phyloP scores from a whole-genome alignment of 2,888 invertebrate species.

The Nemotelus pantherinus region DNA sequence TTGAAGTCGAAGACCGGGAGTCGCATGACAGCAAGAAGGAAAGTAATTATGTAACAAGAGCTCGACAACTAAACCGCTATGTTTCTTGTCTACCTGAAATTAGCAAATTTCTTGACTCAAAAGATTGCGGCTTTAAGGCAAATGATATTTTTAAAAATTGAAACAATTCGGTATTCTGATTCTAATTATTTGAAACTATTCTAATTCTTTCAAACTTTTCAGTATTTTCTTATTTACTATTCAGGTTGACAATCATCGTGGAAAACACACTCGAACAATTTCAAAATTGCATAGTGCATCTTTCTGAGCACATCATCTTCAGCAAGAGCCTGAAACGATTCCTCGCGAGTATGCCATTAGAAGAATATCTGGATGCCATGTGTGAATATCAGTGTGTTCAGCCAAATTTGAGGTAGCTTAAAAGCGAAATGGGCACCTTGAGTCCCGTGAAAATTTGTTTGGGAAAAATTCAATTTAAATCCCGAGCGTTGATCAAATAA shows the following conservation, averaged over 20 bases:
- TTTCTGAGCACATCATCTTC: not conserved
- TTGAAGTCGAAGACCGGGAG: not conserved
- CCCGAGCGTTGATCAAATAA: too few species aligned
- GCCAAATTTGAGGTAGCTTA: slow-evolving; percentile 63
- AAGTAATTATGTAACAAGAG: not conserved
- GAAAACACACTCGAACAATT: slow-evolving; percentile 1
- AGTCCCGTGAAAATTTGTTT: slow-evolving; percentile 73
- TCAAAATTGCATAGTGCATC: not conserved
- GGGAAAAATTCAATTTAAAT: slow-evolving; percentile 64
- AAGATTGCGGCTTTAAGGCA: not conserved
- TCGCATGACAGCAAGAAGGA: not conserved
- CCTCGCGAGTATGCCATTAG: not conserved
- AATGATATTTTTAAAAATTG: not conserved
- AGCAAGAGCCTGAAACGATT: not conserved
- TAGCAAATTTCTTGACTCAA: not conserved
- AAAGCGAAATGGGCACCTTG: slow-evolving; percentile 70
- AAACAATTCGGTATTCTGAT: not conserved
- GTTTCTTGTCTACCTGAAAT: not conserved
- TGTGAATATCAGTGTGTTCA: slow-evolving; percentile 52
- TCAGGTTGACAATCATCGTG: not conserved
- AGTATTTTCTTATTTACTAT: not conserved
- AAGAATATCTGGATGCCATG: not conserved
- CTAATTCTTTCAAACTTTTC: not conserved
- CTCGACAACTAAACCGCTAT: not conserved
- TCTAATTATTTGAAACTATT: too few species aligned